These are phyloP conservation scores for Eupeodes luniger DNA, from an alignment of 2,888 invertebrate species.

Conservation along the genomic window DNA sequence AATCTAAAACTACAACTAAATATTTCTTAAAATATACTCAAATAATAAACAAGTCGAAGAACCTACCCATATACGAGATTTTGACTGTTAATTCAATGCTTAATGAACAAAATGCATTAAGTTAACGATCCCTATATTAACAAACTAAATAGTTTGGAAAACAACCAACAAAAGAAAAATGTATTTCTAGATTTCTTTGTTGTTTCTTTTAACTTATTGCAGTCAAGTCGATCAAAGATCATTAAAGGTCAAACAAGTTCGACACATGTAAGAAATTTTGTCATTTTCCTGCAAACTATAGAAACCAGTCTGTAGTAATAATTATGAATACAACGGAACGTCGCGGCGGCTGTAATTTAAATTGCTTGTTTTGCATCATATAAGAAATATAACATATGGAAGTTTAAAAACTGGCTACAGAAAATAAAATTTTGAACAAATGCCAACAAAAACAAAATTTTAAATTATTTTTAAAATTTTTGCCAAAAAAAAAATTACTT, in stretches of 20 bases:
- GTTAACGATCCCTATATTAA: background rate
- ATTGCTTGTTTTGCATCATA: conserved; percentile 1
- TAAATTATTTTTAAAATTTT: conserved; percentile 47
- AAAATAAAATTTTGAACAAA: conserved; percentile 41
- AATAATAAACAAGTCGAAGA: too few relatives aligned
- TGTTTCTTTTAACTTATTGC: background rate
- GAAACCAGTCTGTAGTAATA: background rate
- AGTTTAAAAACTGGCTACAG: background rate
- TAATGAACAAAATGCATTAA: background rate
- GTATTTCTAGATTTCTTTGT: conserved; percentile 39
- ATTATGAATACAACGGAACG: background rate
- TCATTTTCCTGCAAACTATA: background rate
- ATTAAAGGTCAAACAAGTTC: conserved; percentile 55
- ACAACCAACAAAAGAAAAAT: background rate
- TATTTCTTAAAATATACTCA: too few relatives aligned
- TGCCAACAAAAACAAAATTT: conserved; percentile 44
- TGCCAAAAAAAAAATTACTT: conserved; percentile 18
- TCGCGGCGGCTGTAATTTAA: too few relatives aligned
- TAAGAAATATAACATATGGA: background rate
- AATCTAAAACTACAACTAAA: too few relatives aligned
- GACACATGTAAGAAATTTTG: conserved; percentile 14
- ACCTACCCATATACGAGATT: background rate
- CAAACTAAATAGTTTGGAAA: conserved; percentile 1
- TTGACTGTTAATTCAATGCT: background rate
- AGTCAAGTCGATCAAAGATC: conserved; percentile 22